These are phyloP conservation scores for Xylota sylvarum DNA, from an alignment of 2,888 invertebrate genomes.

Conservation along the genomic window DNA sequence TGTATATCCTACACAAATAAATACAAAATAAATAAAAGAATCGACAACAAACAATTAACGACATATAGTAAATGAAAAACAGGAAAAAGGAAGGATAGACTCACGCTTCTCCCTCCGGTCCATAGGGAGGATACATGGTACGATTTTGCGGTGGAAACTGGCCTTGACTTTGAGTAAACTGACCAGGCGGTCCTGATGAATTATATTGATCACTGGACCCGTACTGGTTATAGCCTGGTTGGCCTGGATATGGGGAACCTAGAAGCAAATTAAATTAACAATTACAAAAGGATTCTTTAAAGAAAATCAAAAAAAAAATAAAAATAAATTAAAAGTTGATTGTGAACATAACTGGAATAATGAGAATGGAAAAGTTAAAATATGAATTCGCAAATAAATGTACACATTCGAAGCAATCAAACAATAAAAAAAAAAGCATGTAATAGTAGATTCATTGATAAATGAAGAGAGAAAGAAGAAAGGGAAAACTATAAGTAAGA, in stretches of 20 bases:
- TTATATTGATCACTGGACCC: slow-evolving; percentile 88
- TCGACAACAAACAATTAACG: slow-evolving; percentile 64
- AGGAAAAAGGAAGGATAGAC: slow-evolving; percentile 78
- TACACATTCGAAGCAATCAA: slow-evolving; percentile 46
- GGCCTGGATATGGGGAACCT: slow-evolving; percentile 87
- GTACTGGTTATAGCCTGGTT: slow-evolving; percentile 89
- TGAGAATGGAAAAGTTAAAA: slow-evolving; percentile 28
- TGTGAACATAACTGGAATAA: slow-evolving; percentile 28
- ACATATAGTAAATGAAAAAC: slow-evolving; percentile 46
- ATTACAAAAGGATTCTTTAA: slow-evolving; percentile 9
- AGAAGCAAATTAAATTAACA: slow-evolving; percentile 73
- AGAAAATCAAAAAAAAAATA: slow-evolving; percentile 32
- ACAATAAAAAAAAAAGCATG: slow-evolving; percentile 3
- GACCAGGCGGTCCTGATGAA: slow-evolving; percentile 86
- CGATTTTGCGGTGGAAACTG: slow-evolving; percentile 89
- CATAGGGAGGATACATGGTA: slow-evolving; percentile 92
- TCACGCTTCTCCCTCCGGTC: slow-evolving; percentile 89
- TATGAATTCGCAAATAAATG: slow-evolving; percentile 31
- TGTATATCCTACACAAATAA: neutral
- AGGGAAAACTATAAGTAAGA: neutral
- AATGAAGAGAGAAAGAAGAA: slow-evolving; percentile 8
- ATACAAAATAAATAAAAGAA: slow-evolving; percentile 45
- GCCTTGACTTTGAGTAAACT: slow-evolving; percentile 87
- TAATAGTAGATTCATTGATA: neutral
- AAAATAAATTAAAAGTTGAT: neutral